Base-by-base conservation (phyloP, 2,888 invertebrate genomes). In the Protonemura montana region DNA sequence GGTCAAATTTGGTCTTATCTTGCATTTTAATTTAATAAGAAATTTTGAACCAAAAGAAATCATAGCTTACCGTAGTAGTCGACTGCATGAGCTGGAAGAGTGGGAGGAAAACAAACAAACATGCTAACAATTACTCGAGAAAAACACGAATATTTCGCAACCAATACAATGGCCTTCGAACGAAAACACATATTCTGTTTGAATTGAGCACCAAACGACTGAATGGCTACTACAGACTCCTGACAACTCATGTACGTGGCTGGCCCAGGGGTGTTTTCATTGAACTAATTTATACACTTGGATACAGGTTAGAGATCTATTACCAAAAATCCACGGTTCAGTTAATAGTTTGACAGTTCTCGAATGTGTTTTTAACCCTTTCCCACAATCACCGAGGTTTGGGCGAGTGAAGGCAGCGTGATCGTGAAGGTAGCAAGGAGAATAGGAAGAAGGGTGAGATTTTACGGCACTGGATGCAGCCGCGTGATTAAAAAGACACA, bases 1-100 rank as follows among this genome's bases (percentile, higher is more conserved):
- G 13, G 59, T 59, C 59, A 13, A 21, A 59, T 21, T 59, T 59
- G 13, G 59, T 21, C 3, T 2, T 59, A 59, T 21, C 3, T 59
- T 59, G 59, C 59, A 59, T 59, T 16, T 21, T 59, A 7, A 59
- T 7, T 59, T 59, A 59, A 59, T 21, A 21, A 59, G 13, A 59
- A 59, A 59, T 10, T 59, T 21, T 90, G 90, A 91, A 91, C 90
- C 93, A 93, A 94, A 93, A 93, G 94, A 93, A 94, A 95, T 93
- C 94, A 94, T 94, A 94, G 98, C 98, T 98, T 97, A 98, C 98
- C 98, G 97, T 98, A 98, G 94, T 98, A 98, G 94, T 98, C 98
- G 94, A 98, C 97, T 92, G 98, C 97, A 95, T 97, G 98, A 94
- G 98, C 98, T 97, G 93, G 88, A 87, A 88, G 90, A 89, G 89